Evolutionary conservation across 2,888 invertebrate species (phyloP), one percentile per base, ranked within the genome.

Genomic region (Drosophila parthenogenetica): DNA sequence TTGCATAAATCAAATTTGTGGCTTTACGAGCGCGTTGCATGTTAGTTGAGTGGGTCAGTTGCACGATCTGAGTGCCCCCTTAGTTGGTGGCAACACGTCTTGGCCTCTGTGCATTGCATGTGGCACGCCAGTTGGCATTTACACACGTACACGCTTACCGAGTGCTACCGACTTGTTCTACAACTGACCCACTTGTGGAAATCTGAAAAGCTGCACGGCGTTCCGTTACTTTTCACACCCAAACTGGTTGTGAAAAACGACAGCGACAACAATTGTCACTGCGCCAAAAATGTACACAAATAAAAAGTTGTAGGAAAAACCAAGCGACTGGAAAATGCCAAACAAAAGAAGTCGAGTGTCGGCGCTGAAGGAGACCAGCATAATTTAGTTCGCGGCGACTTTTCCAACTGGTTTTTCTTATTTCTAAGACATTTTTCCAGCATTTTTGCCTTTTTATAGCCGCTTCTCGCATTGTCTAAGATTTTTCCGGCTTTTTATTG

Each of bases 201-300:
- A 69, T 80, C 81, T 77, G 29, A 29, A 29, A 29, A 29, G 7
- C 54, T 51, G 54, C 14, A 51, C 65, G 25, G 45, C 13, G 13
- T 35, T 13, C 84, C 84, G 84, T 84, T 84, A 84, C 65, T 79
- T 86, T 84, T 86, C 77, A 79, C 84, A 86, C 74, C 69, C 55
- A 73, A 83, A 81, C 83, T 77, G 79, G 79, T 83, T 79, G 35
- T 46, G 51, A 42, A 48, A 42, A 37, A 68, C 72, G 79, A 8
- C 29, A 7, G 5, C 73, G 73, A 74, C 73, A 79, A 73, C 65
- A 82, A 82, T 79, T 82, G 82, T 68, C 69, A 69, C 57, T 40
- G 8, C 29, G 29, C 29, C 29, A 29, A 29, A 29, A 29, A 29
- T 8, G 5, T 49, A 13, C 32, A 32, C 11, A 32, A 11, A 32